A percentile compares a stretch with the other conserved stretches of the same genome.
phyloP scores from a whole-genome alignment of 2,113 vertebrate genomes.

The Ailuropoda melanoleuca region DNA sequence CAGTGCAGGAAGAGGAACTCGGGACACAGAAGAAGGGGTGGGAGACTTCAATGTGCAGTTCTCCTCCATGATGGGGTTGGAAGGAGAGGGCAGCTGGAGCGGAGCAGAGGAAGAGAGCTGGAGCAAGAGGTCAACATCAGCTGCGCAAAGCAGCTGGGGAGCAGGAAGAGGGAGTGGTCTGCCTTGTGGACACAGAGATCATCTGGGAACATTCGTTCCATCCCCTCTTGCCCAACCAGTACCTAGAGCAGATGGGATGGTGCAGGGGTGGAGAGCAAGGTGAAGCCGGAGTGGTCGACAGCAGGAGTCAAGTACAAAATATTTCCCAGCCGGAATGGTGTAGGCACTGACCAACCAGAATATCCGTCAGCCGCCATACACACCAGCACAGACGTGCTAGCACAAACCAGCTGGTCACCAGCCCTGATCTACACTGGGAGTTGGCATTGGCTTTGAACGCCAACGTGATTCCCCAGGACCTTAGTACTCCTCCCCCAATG shows the following conservation, averaged over 20 bases:
- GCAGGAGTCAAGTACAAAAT: background rate
- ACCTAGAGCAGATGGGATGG: background rate
- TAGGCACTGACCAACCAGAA: background rate
- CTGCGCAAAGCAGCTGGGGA: background rate
- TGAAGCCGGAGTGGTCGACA: accelerated
- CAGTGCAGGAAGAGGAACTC: background rate
- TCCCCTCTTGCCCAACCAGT: background rate
- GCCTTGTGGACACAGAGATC: background rate
- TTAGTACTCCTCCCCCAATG: background rate
- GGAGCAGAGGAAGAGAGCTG: background rate
- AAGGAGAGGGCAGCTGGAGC: background rate
- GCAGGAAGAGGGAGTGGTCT: background rate
- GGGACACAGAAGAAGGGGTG: background rate
- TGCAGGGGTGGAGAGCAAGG: background rate
- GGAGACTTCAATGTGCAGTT: background rate
- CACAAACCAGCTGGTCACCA: accelerated
- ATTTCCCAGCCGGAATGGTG: background rate
- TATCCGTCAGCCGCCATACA: accelerated
- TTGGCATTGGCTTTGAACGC: background rate
- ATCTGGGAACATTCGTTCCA: background rate
- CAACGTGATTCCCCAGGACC: background rate
- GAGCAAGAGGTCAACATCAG: background rate
- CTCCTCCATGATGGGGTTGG: accelerated
- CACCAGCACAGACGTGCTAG: accelerated
- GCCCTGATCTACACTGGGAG: background rate